Base-by-base conservation (phyloP, 2,113 vertebrate species). In the Balaeniceps rex region DNA sequence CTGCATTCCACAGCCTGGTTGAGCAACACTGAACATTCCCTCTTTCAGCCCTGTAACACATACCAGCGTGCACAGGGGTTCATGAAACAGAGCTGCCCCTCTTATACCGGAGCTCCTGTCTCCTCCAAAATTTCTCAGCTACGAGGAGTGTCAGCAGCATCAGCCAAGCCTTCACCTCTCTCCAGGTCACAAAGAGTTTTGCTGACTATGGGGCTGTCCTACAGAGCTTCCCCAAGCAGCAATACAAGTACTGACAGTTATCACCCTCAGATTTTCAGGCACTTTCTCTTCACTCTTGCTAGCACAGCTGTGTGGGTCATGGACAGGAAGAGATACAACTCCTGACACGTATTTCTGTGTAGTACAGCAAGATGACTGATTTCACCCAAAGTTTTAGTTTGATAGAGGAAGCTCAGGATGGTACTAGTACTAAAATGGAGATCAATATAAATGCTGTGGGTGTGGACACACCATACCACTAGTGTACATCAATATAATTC, bases 351-450 rank as follows among this genome's bases (percentile, higher is more conserved):
- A n/a, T 16, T 60, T 63, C 9, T 12, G 24, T 29, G 11, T 11
- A 44, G 36, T 26, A 47, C 10, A 60, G 68, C 0, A 0, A 42
- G 40, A 81, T 1, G 3, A 33, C 0, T 1, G 12, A 78, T 25
- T 44, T 61, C 38, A 60, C n/a, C 25, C n/a, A 7, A 65, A n/a
- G 14, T 36, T 57, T 36, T 0, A 14, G 55, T 7, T 9, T 34
- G 34, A 57, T 0, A 64, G 12, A 64, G 8, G 26, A 87, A 69
- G 19, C 40, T 31, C 29, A 44, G 31, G 51, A 34, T 14, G 8
- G 19, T 44, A 34, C 11, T 17, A 42, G 11, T 22, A 74, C 8
- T 24, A 68, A 68, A 81, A 70, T 4, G 9, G 7, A 54, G 15
- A 74, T 15, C 7, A 9, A 13, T 11, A 19, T 4, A 42, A 82